Conservation (phyloP, 2,888 invertebrate species). For the Pheosia tremula region DNA sequence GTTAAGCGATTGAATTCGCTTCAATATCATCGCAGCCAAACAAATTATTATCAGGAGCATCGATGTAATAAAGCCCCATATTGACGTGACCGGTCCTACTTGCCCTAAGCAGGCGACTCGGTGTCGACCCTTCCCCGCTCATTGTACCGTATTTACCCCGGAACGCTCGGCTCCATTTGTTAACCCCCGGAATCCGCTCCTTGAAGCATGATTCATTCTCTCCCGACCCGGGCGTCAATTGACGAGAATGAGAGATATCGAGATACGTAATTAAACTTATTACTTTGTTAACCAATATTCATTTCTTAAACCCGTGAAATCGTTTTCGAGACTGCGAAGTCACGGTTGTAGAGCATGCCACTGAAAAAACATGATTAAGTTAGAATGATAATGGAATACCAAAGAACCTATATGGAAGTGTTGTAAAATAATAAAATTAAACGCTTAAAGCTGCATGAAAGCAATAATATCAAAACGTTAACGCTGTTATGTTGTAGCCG, state of each 20-base stretch:
- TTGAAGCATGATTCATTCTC: conserved; percentile 82
- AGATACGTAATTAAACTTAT: conserved; percentile 49
- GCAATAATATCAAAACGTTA: conserved; percentile 65
- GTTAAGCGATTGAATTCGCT: conserved; percentile 25
- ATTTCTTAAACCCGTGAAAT: conserved; percentile 6
- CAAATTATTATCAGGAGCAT: conserved; percentile 75
- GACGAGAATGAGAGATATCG: conserved; percentile 63
- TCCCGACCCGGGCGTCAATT: conserved; percentile 68
- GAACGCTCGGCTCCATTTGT: conserved; percentile 80
- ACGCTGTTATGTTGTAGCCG: conserved; percentile 66
- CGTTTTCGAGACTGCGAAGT: conserved; percentile 3
- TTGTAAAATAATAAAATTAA: conserved; percentile 22
- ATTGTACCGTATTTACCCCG: conserved; percentile 82
- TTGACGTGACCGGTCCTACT: conserved; percentile 81
- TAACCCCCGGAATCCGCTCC: conserved; percentile 82
- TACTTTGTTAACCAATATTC: conserved; percentile 21
- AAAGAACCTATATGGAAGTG: neutral
- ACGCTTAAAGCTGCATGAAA: conserved; percentile 43
- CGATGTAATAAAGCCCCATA: conserved; percentile 78
- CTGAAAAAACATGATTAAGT: neutral
- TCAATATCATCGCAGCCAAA: conserved; percentile 59
- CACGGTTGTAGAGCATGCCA: neutral
- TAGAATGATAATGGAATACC: neutral
- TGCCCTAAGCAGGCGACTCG: conserved; percentile 75
- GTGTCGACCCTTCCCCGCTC: conserved; percentile 77